Evolutionary conservation across 1,140 invertebrate genomes (phyloP).

Genomic region (Drosophila leontia): DNA sequence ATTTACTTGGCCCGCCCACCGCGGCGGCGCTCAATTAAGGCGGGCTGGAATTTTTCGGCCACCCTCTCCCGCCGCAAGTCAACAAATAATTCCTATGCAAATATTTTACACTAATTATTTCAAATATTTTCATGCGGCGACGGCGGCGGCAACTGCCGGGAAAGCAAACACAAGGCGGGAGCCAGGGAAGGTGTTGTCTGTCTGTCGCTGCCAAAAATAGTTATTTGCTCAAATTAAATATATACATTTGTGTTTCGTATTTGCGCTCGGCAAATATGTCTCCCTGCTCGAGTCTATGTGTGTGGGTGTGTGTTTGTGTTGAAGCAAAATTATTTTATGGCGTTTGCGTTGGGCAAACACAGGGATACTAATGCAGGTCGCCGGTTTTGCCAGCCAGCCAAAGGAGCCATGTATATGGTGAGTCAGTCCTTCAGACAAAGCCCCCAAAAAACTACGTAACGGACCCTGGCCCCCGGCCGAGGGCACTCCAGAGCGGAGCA

Average conservation of each 20-base stretch:
- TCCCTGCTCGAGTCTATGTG: conserved; percentile 6
- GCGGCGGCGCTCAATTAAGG: conserved; percentile 53
- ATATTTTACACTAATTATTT: conserved; percentile 83
- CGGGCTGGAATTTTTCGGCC: conserved; percentile 34
- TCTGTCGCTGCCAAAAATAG: conserved; percentile 67
- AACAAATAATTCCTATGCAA: conserved; percentile 82
- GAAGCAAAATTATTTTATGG: conserved; percentile 75
- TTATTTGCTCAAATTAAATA: conserved; percentile 77
- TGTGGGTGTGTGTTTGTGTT: conserved; percentile 44
- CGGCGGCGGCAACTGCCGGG: conserved; percentile 39
- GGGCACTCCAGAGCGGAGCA: conserved; percentile 33
- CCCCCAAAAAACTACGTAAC: conserved; percentile 42
- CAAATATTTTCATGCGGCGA: conserved; percentile 69
- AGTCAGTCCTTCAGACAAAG: conserved; percentile 50
- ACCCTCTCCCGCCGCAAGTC: conserved; percentile 56
- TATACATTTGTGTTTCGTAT: conserved; percentile 81
- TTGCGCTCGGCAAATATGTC: conserved; percentile 71
- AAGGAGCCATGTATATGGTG: conserved; percentile 26
- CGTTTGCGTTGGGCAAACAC: conserved; percentile 61
- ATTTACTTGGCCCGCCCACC: conserved; percentile 12
- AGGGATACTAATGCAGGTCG: conserved; percentile 24
- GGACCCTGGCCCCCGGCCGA: conserved; percentile 2
- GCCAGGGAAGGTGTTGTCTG: conserved; percentile 16
- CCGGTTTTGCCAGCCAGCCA: conserved; percentile 15
- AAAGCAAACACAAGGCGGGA: conserved; percentile 21